A percentile compares a stretch with the other conserved stretches of the same genome.
Evolutionary conservation across 1,140 invertebrate species (phyloP).

Genomic region (Atta colombica): DNA sequence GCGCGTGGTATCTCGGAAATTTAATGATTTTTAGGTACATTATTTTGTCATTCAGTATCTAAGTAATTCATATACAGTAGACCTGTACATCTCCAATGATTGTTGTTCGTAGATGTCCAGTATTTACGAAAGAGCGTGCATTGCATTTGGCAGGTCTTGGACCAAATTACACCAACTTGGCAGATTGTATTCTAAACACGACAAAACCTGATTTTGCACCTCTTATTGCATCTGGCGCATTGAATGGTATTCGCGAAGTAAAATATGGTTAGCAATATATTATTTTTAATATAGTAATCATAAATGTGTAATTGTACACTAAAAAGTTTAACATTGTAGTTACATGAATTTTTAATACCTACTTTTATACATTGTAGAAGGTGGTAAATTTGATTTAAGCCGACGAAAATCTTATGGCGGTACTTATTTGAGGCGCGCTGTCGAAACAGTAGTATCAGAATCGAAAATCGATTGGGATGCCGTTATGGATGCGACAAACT

Average conservation of each 20-base stretch:
- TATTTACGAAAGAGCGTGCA: slow-evolving; percentile 86
- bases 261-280: slow-evolving; percentile 79
- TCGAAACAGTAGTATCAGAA: slow-evolving; percentile 81
- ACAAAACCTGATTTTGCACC: slow-evolving; percentile 85
- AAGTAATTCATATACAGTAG: slow-evolving; percentile 31
- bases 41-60: neutral
- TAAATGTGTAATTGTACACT: neutral
- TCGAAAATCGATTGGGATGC: slow-evolving; percentile 85
- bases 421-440: slow-evolving; percentile 79
- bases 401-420: slow-evolving; percentile 83
- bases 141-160: slow-evolving; percentile 86
- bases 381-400: slow-evolving; percentile 81
- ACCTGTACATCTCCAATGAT: neutral
- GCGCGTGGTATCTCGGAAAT: slow-evolving; percentile 87
- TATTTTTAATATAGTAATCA: neutral
- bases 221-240: slow-evolving; percentile 83
- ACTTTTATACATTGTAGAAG: slow-evolving; percentile 70
- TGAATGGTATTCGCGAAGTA: slow-evolving; percentile 82
- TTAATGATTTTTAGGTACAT: slow-evolving; percentile 86
- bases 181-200: slow-evolving; percentile 85
- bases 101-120: slow-evolving; percentile 81
- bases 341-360: neutral
- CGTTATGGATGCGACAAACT: slow-evolving; percentile 84
- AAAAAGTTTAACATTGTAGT: neutral
- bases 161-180: slow-evolving; percentile 86